Base-by-base conservation (phyloP, 2,113 vertebrate species). In the Sterrhoptilus dennistouni region DNA sequence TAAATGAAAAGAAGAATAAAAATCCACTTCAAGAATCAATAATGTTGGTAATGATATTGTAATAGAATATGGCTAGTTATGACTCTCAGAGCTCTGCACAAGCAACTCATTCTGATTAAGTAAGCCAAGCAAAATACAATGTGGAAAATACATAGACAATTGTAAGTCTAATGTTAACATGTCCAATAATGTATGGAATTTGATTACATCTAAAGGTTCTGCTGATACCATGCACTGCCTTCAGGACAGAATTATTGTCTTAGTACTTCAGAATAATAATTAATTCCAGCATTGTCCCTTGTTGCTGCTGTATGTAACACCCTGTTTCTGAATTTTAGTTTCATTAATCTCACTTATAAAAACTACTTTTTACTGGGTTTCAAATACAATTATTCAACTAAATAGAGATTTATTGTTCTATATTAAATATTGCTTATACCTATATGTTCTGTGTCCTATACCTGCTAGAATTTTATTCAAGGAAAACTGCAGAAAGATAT, bases 11-110 rank as follows among this genome's bases (percentile, higher is more conserved):
- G 57, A 81, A 93, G 92, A 97, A 94, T 93, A 96, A 96, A 97
- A 97, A 95, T 96, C 35, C 35, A 91, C 88, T 93, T 96, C 47
- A 89, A 77, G 54, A 74, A 97, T 97, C 95, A 97, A 95, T 95
- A 95, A 52, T 77, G 23, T 78, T 95, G 47, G 54, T 95, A 96
- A 96, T 93, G 50, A 80, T 64, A 35, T 72, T 95, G 40, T 83
- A 96, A 90, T 29, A 79, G 44, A 95, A 93, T 70, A 87, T n/a
- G 52, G 18, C 90, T 36, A 45, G 71, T 36, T 61, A 52, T 97
- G 64, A 77, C 77, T 72, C 70, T 91, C 49, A 94, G 80, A 95
- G 42, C 28, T 90, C 68, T 65, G 49, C 79, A 87, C 12, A 88
- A 88, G 14, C 7, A 87, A 66, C 53, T 85, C 69, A 70, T 83